These are phyloP conservation scores for Drosophila murphyi DNA, from an alignment of 1,140 invertebrate genomes.

Conservation along the genomic window DNA sequence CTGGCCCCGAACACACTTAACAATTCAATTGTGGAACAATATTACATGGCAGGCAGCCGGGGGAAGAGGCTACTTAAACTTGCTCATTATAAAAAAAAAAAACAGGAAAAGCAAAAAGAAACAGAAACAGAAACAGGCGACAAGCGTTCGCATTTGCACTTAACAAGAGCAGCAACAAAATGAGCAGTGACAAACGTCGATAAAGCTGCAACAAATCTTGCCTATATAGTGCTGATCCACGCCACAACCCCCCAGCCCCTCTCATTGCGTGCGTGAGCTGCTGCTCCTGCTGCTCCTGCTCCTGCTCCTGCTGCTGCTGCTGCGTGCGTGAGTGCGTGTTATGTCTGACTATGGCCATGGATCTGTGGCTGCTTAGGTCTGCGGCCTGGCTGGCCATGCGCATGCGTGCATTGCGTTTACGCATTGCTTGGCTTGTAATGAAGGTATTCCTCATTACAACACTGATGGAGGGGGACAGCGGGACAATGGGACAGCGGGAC, in stretches of 20 bases:
- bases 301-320: constrained; percentile 3
- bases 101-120: not conserved
- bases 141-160: constrained; percentile 66
- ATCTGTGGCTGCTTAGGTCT: constrained; percentile 4
- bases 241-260: not conserved
- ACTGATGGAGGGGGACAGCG: constrained; percentile 6
- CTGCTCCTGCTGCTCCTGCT: too few relatives aligned
- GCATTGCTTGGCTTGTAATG: constrained; percentile 73
- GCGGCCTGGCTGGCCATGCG: constrained; percentile 49
- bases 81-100: constrained; percentile 47
- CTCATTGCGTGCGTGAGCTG: constrained; percentile 51
- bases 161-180: constrained; percentile 66
- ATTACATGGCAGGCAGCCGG: constrained; percentile 28
- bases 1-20: constrained; percentile 61
- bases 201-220: constrained; percentile 50
- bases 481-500: constrained; percentile 1
- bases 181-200: constrained; percentile 55
- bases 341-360: constrained; percentile 11
- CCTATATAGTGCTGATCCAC: constrained; percentile 2
- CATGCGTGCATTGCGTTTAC: constrained; percentile 77
- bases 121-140: constrained; percentile 8
- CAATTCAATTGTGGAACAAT: constrained; percentile 76
- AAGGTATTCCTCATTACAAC: constrained; percentile 76
- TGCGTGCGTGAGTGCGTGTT: constrained; percentile 54
- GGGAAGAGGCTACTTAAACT: constrained; percentile 10